Base-by-base conservation (phyloP, 1,140 invertebrate species). In the Diorhabda elongata region DNA sequence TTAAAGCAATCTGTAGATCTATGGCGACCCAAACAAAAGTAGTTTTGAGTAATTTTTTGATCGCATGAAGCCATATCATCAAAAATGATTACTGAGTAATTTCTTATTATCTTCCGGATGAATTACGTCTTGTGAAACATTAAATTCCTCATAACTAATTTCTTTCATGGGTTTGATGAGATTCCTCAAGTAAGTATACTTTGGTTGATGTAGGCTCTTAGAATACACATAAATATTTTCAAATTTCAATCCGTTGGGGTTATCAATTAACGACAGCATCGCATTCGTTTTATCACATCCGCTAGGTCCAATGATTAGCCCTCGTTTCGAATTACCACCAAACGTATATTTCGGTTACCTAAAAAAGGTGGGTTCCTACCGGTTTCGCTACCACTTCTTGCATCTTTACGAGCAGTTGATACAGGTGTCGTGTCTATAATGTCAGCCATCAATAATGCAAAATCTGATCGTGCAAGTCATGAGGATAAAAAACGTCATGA, bases 31-130 rank as follows among this genome's bases (percentile, higher is more conserved):
- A 52, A 52, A 52, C 47, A 6, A 1, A 61, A 61, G 43, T 61
- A 42, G 8, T 43, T 42, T 61, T 6, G 3, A 3, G 43, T 61
- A 5, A 61, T 61, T 9, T 61, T 61, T 42, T 61, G 60, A 42
- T 61, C 59, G 9, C 41, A 42, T 8, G 26, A 4, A 41, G 59
- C 59, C 3, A 61, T 2, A 61, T 61, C 41, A 61, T 61, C 59
- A 61, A 61, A 61, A 5, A 61, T 26, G 11, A 61, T 61, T 42
- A 61, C n/a, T 7, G 59, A 61, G 9, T 61, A 47, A 9, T 52
- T n/a, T 52, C 47, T 52, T 52, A 52, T 6, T 52, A 52, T 52
- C 9, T 2, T 52, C 45, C 0, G 2, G n/a, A n/a, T n/a, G n/a
- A n/a, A n/a, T n/a, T n/a, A n/a, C n/a, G n/a, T n/a, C n/a, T 52